Evolutionary conservation across 2,888 invertebrate genomes (phyloP).

Genomic region (Dione vanillae): DNA sequence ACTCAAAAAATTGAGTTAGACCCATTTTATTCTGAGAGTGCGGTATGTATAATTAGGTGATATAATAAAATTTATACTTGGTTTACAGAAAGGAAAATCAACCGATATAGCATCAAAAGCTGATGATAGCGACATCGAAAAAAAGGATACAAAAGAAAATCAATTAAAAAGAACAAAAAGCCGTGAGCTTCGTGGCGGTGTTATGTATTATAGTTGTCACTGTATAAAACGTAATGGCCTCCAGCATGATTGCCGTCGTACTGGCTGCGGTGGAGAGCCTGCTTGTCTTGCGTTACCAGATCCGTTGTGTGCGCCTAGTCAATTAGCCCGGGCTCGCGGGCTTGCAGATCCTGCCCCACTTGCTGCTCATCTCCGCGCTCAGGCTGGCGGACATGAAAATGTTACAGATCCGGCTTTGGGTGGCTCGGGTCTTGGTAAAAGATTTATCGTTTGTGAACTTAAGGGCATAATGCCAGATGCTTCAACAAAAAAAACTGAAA

Average conservation of each 20-base stretch:
- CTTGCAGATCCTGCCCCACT: constrained; percentile 70
- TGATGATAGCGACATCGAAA: constrained; percentile 68
- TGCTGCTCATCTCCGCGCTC: constrained; percentile 61
- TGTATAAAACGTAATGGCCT: constrained; percentile 85
- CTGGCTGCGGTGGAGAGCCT: constrained; percentile 81
- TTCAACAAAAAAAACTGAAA: constrained; percentile 56
- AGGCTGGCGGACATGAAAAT: constrained; percentile 55
- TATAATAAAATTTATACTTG: constrained; percentile 30
- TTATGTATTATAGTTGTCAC: constrained; percentile 83
- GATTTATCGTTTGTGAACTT: constrained; percentile 78
- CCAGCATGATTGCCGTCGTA: constrained; percentile 84
- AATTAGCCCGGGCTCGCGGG: constrained; percentile 75
- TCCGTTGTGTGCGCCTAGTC: constrained; percentile 82
- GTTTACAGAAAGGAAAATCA: constrained; percentile 66
- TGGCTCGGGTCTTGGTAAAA: constrained; percentile 61
- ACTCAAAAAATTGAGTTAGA: background rate
- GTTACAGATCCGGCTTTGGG: constrained; percentile 50
- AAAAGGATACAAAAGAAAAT: constrained; percentile 75
- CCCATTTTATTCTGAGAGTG: background rate
- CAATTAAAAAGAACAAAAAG: constrained; percentile 77
- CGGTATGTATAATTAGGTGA: constrained; percentile 20
- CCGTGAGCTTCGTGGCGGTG: constrained; percentile 82
- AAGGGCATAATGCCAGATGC: constrained; percentile 68
- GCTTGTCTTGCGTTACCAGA: constrained; percentile 81
- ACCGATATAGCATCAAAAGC: constrained; percentile 56